phyloP scores from a whole-genome alignment of 2,797 vertebrate genomes.

The Tachyglossus aculeatus region DNA sequence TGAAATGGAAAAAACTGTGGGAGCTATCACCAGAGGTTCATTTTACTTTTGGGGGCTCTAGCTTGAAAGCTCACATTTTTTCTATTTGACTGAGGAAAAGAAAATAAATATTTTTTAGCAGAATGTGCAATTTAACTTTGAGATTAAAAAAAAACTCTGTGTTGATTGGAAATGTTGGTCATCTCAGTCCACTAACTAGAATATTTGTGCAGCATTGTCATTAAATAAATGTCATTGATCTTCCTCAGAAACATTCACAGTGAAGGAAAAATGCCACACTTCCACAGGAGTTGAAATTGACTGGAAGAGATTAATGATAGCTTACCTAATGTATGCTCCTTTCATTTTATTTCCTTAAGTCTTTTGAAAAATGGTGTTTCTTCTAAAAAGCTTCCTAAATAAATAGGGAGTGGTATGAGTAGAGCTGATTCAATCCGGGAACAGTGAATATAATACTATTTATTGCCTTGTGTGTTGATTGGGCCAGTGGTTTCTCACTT shows the following conservation, averaged over 20 bases:
- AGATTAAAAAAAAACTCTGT: constrained; percentile 9
- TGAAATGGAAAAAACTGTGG: too few relatives aligned
- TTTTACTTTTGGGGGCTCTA: too few relatives aligned
- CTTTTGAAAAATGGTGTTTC: too few relatives aligned
- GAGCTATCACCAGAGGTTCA: too few relatives aligned
- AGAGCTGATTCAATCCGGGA: too few relatives aligned
- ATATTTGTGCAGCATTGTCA: constrained; percentile 13
- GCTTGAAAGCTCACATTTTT: too few relatives aligned
- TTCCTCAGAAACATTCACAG: neutral
- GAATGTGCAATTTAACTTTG: constrained; percentile 23
- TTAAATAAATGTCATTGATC: constrained; percentile 44
- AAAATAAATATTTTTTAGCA: neutral
- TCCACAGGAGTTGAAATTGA: constrained; percentile 22
- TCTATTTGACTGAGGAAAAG: too few relatives aligned
- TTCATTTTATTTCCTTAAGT: neutral
- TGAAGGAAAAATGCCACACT: constrained; percentile 24
- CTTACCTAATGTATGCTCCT: neutral
- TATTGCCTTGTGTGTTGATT: too few relatives aligned
- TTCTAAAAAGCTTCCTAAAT: too few relatives aligned
- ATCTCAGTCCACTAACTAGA: constrained; percentile 24
- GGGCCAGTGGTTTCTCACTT: too few relatives aligned
- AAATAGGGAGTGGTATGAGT: too few relatives aligned
- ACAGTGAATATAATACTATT: too few relatives aligned
- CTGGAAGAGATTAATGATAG: neutral
- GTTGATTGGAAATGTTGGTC: constrained; percentile 22